Evolutionary conservation across 2,888 invertebrate species (phyloP).

Genomic region (Liopterus haemorrhoidalis): DNA sequence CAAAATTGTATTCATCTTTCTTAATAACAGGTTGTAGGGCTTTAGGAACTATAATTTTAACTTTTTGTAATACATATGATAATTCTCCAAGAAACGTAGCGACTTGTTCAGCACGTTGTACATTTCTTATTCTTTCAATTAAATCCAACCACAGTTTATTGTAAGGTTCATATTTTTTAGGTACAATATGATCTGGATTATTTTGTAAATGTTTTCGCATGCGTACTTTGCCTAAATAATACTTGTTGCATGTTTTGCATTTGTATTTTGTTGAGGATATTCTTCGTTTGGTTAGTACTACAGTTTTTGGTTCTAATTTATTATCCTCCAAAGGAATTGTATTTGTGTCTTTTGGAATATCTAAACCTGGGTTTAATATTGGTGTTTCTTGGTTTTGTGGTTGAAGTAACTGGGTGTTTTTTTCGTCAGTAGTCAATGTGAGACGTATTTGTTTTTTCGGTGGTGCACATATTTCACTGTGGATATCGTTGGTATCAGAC

Average conservation of each 20-base stretch:
- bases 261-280: constrained; percentile 3
- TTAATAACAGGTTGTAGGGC: constrained; percentile 37
- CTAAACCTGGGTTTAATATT: neutral
- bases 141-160: constrained; percentile 43
- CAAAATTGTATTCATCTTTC: constrained; percentile 34
- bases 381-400: neutral
- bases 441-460: too few species aligned
- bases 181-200: constrained; percentile 55
- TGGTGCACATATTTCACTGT: too few species aligned
- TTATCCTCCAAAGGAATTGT: constrained; percentile 2
- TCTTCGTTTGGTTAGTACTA: constrained; percentile 15
- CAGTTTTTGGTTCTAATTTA: constrained; percentile 19
- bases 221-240: constrained; percentile 56
- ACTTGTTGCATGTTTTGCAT: constrained; percentile 53
- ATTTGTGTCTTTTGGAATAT: neutral
- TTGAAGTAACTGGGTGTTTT: neutral
- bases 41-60: constrained; percentile 38
- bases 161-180: constrained; percentile 33
- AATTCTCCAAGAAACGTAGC: constrained; percentile 42
- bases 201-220: constrained; percentile 58
- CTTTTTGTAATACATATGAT: constrained; percentile 39
- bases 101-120: constrained; percentile 36
- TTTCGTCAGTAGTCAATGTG: too few species aligned
- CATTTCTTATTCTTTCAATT: constrained; percentile 39
- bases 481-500: too few species aligned